Evolutionary conservation across 2,888 invertebrate species (phyloP), one percentile per base, ranked within the genome.

Genomic region (Drosophila mercatorum): DNA sequence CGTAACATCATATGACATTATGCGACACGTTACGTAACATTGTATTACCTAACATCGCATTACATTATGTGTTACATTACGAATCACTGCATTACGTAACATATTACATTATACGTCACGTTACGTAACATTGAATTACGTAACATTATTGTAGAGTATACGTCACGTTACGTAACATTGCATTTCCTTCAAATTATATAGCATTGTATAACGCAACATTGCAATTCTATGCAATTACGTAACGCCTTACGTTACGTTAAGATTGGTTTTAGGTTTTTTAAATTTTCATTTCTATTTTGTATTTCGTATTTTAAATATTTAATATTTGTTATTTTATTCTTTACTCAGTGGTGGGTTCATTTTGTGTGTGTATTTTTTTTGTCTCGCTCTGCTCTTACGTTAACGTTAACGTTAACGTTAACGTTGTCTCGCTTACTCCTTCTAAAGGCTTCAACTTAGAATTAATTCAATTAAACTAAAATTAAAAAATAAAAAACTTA

Each of bases 291-390:
- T 61, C 49, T 66, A 57, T 55, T 47, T 60, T 43, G 2, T 65
- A 49, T 38, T n/a, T 26, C 22, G 10, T 46, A 22, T 2, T 22
- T 22, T 22, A 7, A 46, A 41, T 64, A n/a, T 44, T 60, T 58
- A 59, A 17, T 51, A 51, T 34, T 34, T 51, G 2, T 17, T 34
- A 14, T 64, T 52, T 60, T 68, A 28, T 72, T 75, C 63, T 65
- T 44, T 55, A 55, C 12, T 81, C 53, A 70, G 83, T 87, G 86
- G 86, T 87, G 86, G 86, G 86, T 88, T 87, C 86, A 87, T 88
- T 83, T 71, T 83, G 78, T 83, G 80, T 83, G 68, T 82, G 62
- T 81, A 41, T 49, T 82, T 58, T 65, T 22, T 22, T 68, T 52
- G 46, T 75, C 47, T 76, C 64, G 56, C 46, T 68, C n/a, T 62